These are phyloP conservation scores for Scaptomyza graminum DNA, from an alignment of 1,140 invertebrate genomes.

Conservation along the genomic window DNA sequence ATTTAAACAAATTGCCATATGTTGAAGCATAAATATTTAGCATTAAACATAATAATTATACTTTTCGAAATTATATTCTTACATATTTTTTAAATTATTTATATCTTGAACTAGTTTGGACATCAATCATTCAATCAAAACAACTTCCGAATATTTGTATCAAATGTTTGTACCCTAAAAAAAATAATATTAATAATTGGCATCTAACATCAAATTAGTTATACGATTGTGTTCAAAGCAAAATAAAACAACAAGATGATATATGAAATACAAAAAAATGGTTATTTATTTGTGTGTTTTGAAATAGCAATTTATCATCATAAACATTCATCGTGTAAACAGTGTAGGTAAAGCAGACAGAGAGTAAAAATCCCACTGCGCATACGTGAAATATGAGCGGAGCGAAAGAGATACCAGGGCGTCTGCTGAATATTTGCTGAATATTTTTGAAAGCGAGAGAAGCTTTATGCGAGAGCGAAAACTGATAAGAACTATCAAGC, in stretches of 20 bases:
- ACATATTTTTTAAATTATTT: conserved; percentile 30
- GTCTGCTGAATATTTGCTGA: conserved; percentile 50
- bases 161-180: conserved; percentile 68
- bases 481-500: conserved; percentile 25
- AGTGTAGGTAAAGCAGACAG: neutral
- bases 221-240: conserved; percentile 64
- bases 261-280: conserved; percentile 8
- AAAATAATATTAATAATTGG: conserved; percentile 36
- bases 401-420: conserved; percentile 17
- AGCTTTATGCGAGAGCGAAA: neutral
- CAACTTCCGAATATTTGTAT: conserved; percentile 73
- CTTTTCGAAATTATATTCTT: conserved; percentile 7
- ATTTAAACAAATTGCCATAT: conserved; percentile 61
- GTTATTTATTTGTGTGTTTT: neutral
- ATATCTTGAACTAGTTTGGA: conserved; percentile 47
- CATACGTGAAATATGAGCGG: conserved; percentile 14
- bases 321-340: conserved; percentile 31
- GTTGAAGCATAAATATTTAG: conserved; percentile 29
- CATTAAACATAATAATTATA: neutral
- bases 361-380: conserved; percentile 4
- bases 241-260: conserved; percentile 74
- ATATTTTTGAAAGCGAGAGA: conserved; percentile 26
- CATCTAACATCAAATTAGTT: conserved; percentile 67
- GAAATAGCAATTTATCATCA: neutral
- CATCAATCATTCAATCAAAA: conserved; percentile 35